phyloP scores from a whole-genome alignment of 2,113 vertebrate genomes.

The Thinocorus orbignyianus region DNA sequence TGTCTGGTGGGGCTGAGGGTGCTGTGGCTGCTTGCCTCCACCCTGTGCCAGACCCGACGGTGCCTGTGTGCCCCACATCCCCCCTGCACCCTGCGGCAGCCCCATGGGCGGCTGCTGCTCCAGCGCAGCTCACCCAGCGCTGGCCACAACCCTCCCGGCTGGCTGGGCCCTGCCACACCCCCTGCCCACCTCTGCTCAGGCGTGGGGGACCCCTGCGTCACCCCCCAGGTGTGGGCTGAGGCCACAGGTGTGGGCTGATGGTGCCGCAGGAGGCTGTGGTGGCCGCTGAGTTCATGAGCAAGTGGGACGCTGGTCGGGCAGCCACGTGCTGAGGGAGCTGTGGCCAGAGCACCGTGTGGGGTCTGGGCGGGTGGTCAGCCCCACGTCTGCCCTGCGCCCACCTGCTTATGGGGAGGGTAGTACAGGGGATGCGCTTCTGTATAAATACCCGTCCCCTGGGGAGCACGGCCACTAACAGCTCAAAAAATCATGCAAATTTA shows the following conservation, averaged over 20 bases:
- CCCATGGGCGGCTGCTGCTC: too few species aligned
- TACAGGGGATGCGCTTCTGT: too few species aligned
- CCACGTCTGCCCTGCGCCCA: background rate
- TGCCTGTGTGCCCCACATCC: too few species aligned
- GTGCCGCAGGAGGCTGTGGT: background rate
- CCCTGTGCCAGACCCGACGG: too few species aligned
- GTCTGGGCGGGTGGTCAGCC: background rate
- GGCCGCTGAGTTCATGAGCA: background rate
- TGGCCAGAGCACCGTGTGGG: too few species aligned
- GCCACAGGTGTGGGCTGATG: background rate
- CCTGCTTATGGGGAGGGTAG: background rate
- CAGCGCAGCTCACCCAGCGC: background rate
- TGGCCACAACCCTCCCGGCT: background rate
- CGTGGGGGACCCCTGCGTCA: background rate
- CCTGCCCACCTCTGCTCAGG: background rate
- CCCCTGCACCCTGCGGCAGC: too few species aligned
- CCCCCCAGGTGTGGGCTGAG: background rate
- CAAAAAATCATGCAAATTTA: background rate
- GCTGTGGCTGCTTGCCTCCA: background rate
- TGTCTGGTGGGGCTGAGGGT: background rate
- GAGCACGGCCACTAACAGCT: rapidly evolving
- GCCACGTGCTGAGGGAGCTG: background rate
- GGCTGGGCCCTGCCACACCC: background rate
- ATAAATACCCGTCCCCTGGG: background rate
- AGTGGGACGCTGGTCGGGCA: background rate